Conservation (phyloP, 2,113 vertebrate genomes). For the Myotis brandtii region DNA sequence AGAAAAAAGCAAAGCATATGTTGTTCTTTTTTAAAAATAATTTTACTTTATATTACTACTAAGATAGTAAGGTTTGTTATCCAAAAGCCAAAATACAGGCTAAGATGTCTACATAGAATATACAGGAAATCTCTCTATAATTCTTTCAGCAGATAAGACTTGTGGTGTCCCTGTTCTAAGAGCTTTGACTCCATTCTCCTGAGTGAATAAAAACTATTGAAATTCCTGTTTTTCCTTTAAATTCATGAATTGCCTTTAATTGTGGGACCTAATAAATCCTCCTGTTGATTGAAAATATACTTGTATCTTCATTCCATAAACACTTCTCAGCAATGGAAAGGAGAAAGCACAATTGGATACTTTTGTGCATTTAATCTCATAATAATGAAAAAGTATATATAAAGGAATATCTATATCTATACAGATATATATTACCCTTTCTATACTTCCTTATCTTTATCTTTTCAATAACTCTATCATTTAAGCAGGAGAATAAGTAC, state of each 20-base stretch:
- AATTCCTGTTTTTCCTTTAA: background rate
- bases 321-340: background rate
- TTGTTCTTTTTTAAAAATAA: background rate
- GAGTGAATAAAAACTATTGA: conserved; percentile 24
- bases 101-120: background rate
- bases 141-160: conserved; percentile 17
- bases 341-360: background rate
- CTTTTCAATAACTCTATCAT: conserved; percentile 1
- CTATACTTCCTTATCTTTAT: background rate
- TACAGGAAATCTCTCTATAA: background rate
- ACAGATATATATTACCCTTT: background rate
- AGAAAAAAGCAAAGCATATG: background rate
- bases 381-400: conserved; percentile 10
- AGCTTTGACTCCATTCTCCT: background rate
- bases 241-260: conserved; percentile 40
- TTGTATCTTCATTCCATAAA: conserved; percentile 24
- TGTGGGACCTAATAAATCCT: background rate
- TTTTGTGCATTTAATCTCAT: conserved; percentile 10
- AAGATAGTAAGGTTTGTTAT: background rate
- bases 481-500: conserved; percentile 11
- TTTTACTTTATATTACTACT: conserved; percentile 20
- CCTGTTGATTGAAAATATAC: conserved; percentile 19
- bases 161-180: background rate
- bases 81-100: background rate
- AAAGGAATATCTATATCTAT: background rate